Conservation (phyloP, 2,113 vertebrate species). For the Muntiacus muntjak region DNA sequence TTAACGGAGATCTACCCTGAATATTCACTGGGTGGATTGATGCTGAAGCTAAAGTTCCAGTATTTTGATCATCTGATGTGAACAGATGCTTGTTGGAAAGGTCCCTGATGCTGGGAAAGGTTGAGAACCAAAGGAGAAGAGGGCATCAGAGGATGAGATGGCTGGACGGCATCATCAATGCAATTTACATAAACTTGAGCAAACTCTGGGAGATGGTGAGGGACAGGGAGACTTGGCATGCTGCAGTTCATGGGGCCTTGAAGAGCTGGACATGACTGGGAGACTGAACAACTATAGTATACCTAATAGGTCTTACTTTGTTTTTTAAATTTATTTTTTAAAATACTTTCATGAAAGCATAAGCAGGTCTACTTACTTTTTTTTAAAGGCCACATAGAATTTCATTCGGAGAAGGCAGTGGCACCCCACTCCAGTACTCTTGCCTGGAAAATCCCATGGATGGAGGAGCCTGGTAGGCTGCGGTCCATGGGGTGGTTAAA, state of each 20-base stretch:
- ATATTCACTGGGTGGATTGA: not conserved
- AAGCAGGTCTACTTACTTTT: not conserved
- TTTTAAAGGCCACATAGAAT: not conserved
- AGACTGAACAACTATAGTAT: not conserved
- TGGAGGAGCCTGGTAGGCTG: no score
- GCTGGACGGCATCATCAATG: accelerated
- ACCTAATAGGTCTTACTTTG: not conserved
- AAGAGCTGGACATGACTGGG: not conserved
- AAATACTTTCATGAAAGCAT: not conserved
- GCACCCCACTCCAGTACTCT: no score
- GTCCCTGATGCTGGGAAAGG: not conserved
- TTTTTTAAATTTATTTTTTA: not conserved
- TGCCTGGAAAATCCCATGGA: no score
- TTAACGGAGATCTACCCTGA: not conserved
- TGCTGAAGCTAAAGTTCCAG: not conserved
- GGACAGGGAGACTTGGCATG: not conserved
- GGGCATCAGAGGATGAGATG: not conserved
- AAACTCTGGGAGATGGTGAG: not conserved
- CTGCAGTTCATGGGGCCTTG: not conserved
- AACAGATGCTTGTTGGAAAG: not conserved
- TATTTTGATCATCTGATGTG: not conserved
- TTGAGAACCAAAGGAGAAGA: not conserved
- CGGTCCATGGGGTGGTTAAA: no score
- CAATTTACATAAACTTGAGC: not conserved
- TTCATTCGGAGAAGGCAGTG: not conserved